A percentile compares a stretch with the other conserved stretches of the same genome.
These are phyloP conservation scores for Gallirallus australis DNA, from an alignment of 2,797 vertebrate species.

Conservation along the genomic window DNA sequence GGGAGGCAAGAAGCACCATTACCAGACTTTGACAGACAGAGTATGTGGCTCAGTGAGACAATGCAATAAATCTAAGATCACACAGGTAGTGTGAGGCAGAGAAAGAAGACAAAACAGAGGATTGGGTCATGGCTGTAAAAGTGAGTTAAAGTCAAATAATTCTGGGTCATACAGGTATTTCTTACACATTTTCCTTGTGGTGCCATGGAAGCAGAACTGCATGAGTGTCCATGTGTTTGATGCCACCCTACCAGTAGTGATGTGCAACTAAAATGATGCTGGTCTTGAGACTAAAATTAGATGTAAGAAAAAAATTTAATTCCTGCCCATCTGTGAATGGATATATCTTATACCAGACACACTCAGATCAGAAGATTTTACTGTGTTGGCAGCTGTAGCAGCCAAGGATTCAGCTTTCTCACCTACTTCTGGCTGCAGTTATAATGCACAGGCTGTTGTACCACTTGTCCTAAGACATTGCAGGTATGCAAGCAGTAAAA, in stretches of 20 bases:
- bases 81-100: neutral
- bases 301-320: constrained; percentile 27
- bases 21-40: neutral
- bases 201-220: fast-evolving
- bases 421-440: neutral
- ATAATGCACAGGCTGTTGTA: neutral
- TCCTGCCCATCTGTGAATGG: neutral
- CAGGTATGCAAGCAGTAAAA: neutral
- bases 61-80: neutral
- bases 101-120: neutral
- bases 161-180: neutral
- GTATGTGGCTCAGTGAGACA: neutral
- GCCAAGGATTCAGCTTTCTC: neutral
- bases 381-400: neutral
- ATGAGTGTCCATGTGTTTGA: neutral
- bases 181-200: neutral
- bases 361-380: constrained; percentile 38
- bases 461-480: neutral
- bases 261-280: neutral
- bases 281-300: neutral
- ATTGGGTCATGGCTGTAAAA: neutral
- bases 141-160: neutral
- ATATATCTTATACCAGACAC: constrained; percentile 36
- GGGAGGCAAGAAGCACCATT: neutral
- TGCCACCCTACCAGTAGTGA: neutral